Percentiles rank a stretch among this genome's conserved stretches.
phyloP scores from a whole-genome alignment of 2,113 vertebrate species.

The Tursiops truncatus region DNA sequence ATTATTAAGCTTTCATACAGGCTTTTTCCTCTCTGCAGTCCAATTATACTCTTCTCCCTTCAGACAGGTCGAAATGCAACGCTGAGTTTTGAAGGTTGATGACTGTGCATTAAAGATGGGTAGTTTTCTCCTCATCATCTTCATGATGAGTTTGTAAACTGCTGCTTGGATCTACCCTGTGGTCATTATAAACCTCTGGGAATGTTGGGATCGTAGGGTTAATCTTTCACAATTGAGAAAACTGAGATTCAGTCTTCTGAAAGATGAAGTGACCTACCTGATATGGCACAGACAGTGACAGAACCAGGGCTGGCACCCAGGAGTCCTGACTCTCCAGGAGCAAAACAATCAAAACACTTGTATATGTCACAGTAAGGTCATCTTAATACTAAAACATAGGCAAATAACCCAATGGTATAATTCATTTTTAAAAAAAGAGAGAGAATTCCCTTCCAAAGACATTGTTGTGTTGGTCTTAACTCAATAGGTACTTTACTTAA shows the following conservation, averaged over 20 bases:
- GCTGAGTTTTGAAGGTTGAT: neutral
- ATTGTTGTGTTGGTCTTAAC: neutral
- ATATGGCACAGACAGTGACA: neutral
- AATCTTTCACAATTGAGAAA: neutral
- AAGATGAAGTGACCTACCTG: neutral
- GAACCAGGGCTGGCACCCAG: neutral
- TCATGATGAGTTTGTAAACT: neutral
- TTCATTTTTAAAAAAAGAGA: neutral
- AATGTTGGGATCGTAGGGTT: neutral
- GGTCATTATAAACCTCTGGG: neutral
- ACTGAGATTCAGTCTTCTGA: neutral
- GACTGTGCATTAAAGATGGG: neutral
- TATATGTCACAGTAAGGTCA: neutral
- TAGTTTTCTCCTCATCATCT: neutral
- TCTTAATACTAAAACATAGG: neutral
- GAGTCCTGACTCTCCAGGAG: neutral
- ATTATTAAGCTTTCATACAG: constrained; percentile 46
- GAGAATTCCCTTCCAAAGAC: neutral
- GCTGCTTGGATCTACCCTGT: neutral
- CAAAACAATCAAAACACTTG: neutral
- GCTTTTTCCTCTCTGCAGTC: neutral
- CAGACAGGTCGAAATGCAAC: constrained; percentile 14
- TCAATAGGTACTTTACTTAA: neutral
- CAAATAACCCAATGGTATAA: neutral
- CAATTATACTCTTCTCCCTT: constrained; percentile 2